Conservation (phyloP, 2,888 invertebrate species). For the Cephus pulcher region DNA sequence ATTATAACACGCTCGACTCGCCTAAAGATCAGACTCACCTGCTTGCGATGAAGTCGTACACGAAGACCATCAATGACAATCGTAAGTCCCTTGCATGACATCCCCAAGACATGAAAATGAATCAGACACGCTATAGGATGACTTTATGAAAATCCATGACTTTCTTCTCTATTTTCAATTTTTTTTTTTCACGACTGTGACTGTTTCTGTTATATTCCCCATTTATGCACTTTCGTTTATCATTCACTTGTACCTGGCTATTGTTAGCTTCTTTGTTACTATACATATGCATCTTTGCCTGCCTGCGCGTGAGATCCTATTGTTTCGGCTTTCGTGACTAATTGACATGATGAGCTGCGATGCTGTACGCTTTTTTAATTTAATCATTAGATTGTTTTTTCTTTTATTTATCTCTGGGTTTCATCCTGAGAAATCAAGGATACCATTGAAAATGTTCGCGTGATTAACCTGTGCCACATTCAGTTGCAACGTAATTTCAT, state of each 20-base stretch:
- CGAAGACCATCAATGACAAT: conserved; percentile 71
- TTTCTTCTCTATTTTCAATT: not conserved
- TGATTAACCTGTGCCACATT: not conserved
- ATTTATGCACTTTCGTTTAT: not conserved
- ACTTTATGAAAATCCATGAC: not conserved
- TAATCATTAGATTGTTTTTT: not conserved
- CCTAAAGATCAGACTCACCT: conserved; percentile 60
- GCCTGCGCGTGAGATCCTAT: not conserved
- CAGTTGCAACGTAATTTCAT: conserved; percentile 1
- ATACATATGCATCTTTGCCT: not conserved
- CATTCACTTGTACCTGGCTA: not conserved
- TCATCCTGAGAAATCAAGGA: not conserved
- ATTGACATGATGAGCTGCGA: not conserved
- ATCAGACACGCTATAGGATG: not conserved
- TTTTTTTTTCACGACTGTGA: not conserved
- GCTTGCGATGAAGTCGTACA: conserved; percentile 68
- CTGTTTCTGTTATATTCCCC: not conserved
- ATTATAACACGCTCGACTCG: conserved; percentile 60
- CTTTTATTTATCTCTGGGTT: not conserved
- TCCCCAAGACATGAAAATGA: not conserved
- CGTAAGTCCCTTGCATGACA: conserved; percentile 62
- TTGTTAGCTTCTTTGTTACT: not conserved
- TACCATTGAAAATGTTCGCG: not conserved
- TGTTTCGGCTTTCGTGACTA: not conserved
- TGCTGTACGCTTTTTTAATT: not conserved